Evolutionary conservation across 2,888 invertebrate species (phyloP).

Genomic region (Nyleta sp.): DNA sequence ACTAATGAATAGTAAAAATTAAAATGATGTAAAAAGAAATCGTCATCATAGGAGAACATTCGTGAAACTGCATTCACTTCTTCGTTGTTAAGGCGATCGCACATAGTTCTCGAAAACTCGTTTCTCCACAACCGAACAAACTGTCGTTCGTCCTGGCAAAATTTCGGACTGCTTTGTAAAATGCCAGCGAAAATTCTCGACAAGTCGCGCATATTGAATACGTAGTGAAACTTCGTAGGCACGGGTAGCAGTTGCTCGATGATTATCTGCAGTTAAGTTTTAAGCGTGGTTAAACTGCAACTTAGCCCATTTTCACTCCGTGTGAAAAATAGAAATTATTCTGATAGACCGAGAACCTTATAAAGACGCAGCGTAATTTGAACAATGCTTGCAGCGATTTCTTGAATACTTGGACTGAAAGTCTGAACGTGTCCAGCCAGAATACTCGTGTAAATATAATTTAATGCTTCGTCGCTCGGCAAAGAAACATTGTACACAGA

Average conservation of each 20-base stretch:
- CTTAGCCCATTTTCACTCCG: background rate
- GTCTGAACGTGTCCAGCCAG: constrained; percentile 81
- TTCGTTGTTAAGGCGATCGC: constrained; percentile 91
- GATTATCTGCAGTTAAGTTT: constrained; percentile 84
- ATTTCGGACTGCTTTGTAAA: constrained; percentile 88
- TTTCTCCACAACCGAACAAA: constrained; percentile 95
- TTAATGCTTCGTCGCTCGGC: constrained; percentile 90
- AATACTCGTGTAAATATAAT: constrained; percentile 53
- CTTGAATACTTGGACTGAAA: constrained; percentile 88
- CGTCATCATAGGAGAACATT: too few relatives aligned
- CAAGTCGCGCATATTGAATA: constrained; percentile 95
- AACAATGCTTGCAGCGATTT: constrained; percentile 87
- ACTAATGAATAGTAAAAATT: too few relatives aligned
- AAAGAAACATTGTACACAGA: constrained; percentile 93
- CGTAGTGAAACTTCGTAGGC: constrained; percentile 97
- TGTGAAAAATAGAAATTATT: constrained; percentile 12
- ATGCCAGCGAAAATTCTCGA: constrained; percentile 93
- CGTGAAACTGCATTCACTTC: too few relatives aligned
- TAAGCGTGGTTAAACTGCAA: background rate
- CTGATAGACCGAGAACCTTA: constrained; percentile 83
- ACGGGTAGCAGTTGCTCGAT: constrained; percentile 93
- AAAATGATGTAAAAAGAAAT: too few relatives aligned
- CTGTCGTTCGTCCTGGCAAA: constrained; percentile 87
- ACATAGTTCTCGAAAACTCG: constrained; percentile 93
- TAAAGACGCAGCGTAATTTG: constrained; percentile 92